Percentiles rank a stretch among this genome's conserved stretches.
phyloP scores from a whole-genome alignment of 2,797 vertebrate genomes.

The Tragelaphus eurycerus region DNA sequence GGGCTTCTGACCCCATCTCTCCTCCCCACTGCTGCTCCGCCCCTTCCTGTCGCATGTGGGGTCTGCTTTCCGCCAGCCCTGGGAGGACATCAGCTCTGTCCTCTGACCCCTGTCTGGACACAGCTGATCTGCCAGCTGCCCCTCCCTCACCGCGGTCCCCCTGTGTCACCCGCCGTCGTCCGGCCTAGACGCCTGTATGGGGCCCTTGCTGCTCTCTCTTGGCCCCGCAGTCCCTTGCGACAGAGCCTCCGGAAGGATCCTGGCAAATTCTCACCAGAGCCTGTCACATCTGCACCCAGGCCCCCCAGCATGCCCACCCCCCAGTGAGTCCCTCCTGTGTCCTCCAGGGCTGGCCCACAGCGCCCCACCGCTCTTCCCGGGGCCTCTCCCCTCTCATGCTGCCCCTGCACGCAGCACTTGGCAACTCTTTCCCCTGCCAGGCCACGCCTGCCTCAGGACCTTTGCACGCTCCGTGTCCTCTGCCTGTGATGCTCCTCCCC shows the following conservation, averaged over 20 bases:
- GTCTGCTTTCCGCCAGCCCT: rapidly evolving
- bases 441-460: neutral
- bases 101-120: neutral
- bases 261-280: rapidly evolving
- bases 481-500: rapidly evolving
- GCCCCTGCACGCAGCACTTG: rapidly evolving
- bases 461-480: neutral
- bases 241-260: neutral
- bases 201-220: neutral
- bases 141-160: rapidly evolving
- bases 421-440: rapidly evolving
- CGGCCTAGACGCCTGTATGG: rapidly evolving
- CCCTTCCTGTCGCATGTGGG: rapidly evolving
- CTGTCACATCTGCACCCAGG: rapidly evolving
- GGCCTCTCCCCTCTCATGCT: rapidly evolving
- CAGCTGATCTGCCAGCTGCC: rapidly evolving
- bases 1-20: neutral
- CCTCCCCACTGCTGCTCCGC: rapidly evolving
- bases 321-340: neutral
- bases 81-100: rapidly evolving
- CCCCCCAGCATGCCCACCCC: rapidly evolving
- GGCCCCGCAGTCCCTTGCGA: rapidly evolving
- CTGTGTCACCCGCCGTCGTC: rapidly evolving
- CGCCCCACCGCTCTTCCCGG: rapidly evolving
- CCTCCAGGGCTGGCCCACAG: neutral